Base-by-base conservation (phyloP, 2,888 invertebrate genomes). In the Xestobium rufovillosum region DNA sequence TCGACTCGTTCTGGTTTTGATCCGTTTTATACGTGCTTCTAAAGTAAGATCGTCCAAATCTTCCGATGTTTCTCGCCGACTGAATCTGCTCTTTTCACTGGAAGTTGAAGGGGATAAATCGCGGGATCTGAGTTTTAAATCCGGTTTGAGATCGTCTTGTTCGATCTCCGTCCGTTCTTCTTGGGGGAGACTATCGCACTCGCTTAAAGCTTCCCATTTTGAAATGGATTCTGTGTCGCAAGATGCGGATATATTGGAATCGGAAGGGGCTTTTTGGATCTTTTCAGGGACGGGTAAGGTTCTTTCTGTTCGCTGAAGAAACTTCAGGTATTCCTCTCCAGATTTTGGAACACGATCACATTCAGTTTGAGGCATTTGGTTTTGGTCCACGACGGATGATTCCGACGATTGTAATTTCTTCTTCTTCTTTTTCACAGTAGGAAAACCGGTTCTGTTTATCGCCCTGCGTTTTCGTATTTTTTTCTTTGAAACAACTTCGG, bases 401-500 rank as follows among this genome's bases (percentile, higher is more conserved):
- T 34, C 15, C 10, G 48, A 33, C 8, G 45, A 41, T 3, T 41
- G 26, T 35, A 49, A 36, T 53, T 79, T 83, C 59, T 85, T 83
- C 59, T 87, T 89, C 65, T 87, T 89, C 57, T 78, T 82, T 55
- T 85, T 85, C 10, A 84, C 69, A 13, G 79, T 84, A 0, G 91
- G 91, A 60, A 91, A 91, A 3, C 91, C 91, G 11, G 89, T 90
- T 50, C 87, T 72, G 57, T 90, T 90, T 26, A 85, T 81, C 12
- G 84, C 78, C 59, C 88, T 82, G 26, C 87, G 74, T 49, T 86
- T 73, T 11, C 73, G 60, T 4, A 69, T 62, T 46, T 72, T 73
- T 50, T 72, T 70, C 40, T 60, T 59, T 0, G 48, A 44, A n/a
- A n/a, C n/a, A 8, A 60, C 36, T 65, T 66, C 42, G 44, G 53